Evolutionary conservation across 2,113 vertebrate genomes (phyloP).

Genomic region (Seriola rivoliana): DNA sequence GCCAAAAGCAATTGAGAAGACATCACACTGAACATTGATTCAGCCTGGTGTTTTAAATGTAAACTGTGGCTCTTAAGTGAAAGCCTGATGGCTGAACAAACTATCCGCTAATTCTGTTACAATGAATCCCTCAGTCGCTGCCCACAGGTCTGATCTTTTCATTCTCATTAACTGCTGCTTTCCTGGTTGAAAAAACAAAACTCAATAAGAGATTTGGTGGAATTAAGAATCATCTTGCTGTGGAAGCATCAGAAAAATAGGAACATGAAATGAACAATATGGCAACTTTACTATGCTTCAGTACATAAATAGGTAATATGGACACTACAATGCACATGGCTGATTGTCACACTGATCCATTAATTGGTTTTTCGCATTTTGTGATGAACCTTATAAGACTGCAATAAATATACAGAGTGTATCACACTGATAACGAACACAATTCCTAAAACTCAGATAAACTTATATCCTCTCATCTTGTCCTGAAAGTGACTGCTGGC

Average conservation of each 20-base stretch:
- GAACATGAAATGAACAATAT: background rate
- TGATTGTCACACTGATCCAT: background rate
- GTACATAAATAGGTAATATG: too few relatives aligned
- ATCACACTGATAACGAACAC: background rate
- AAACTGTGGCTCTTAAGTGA: background rate
- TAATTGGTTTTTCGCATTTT: background rate
- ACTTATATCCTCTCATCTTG: slow-evolving; percentile 6
- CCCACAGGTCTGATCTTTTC: background rate
- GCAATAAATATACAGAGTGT: background rate
- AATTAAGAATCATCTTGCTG: background rate
- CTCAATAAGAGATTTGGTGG: background rate
- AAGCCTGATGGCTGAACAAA: background rate
- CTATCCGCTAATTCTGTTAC: background rate
- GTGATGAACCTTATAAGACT: background rate
- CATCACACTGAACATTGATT: background rate
- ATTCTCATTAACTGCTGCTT: background rate
- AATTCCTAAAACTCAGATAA: background rate
- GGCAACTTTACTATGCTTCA: too few relatives aligned
- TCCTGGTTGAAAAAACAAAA: background rate
- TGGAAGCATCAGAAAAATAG: background rate
- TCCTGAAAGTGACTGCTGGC: background rate
- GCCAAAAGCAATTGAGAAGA: background rate
- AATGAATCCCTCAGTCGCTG: too few relatives aligned
- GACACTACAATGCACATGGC: background rate
- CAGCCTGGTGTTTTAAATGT: background rate